Base-by-base conservation (phyloP, 2,113 vertebrate genomes). In the Beaufortia kweichowensis region DNA sequence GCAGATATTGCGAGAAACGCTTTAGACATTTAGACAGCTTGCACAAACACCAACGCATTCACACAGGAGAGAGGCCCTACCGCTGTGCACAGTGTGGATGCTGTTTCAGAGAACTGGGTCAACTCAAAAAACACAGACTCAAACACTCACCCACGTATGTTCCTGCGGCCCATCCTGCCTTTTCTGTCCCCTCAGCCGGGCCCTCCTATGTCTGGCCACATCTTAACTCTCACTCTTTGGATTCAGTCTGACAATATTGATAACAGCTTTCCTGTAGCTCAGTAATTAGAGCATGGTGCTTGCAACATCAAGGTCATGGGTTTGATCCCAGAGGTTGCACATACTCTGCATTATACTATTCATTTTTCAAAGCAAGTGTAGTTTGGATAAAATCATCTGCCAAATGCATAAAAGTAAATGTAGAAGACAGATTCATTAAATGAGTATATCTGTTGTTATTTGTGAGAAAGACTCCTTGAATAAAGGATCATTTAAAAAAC, bases 21-120 rank as follows among this genome's bases (percentile, higher is more conserved):
- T 87, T 87, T 72, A 81, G 84, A 23, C 86, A 86, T 79, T 62
- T 87, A 53, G 84, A 86, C 83, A 87, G 84, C 41, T 78, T 87
- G 57, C 84, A 87, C 64, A 87, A 85, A 71, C 86, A 87, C 79
- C 86, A 87, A 83, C 86, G 86, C 73, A 87, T 87, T 72, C 86
- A 87, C 76, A 87, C 86, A 0, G 86, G 86, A 7, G 86, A 87
- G 82, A 55, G 84, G 61, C 86, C 86, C 0, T 87, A 85, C 79
- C 86, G 84, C 62, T 87, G 86, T 17, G 80, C 84, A 0, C 83
- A 86, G 76, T 87, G 86, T 10, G 84, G 86, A 64, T 86, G 84
- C 80, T 85, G 83, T 74, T 87, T 87, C 56, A 77, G 86, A 2
- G 86, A 87, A 67, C 80, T 86, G 6, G 86, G 86, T 19, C 84